These are phyloP conservation scores for Falco biarmicus DNA, from an alignment of 2,797 vertebrate genomes.

Conservation along the genomic window DNA sequence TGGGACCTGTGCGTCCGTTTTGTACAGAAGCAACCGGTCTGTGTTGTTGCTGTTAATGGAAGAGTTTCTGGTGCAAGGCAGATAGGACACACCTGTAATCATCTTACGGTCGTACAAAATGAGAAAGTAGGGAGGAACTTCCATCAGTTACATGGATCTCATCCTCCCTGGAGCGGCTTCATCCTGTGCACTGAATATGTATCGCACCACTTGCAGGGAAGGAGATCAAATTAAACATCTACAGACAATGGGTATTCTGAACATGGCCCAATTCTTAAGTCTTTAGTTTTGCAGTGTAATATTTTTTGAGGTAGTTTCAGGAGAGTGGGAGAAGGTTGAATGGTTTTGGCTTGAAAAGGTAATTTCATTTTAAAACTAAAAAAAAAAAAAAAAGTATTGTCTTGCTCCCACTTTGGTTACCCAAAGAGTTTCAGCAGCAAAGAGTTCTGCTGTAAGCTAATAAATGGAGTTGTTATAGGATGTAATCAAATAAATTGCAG, in stretches of 20 bases:
- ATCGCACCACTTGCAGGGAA: rapidly evolving
- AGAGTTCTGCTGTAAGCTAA: background rate
- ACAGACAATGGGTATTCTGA: background rate
- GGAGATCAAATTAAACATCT: background rate
- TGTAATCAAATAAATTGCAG: background rate
- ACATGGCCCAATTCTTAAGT: background rate
- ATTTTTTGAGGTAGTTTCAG: background rate
- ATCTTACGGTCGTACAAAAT: background rate
- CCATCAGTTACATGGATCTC: background rate
- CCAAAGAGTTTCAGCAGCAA: background rate
- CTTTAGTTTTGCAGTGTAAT: background rate
- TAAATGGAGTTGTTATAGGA: background rate
- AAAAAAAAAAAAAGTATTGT: too few relatives aligned
- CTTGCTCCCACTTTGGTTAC: background rate
- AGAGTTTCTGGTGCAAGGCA: background rate
- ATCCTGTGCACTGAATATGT: background rate
- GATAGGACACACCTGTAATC: background rate
- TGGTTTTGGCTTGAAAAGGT: background rate
- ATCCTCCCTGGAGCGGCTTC: background rate
- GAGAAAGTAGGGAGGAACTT: background rate
- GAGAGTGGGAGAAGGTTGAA: background rate
- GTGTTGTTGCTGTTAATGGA: background rate
- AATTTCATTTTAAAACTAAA: background rate
- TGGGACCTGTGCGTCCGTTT: background rate
- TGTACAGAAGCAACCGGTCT: background rate